Conservation (phyloP, 1,140 invertebrate genomes). For the Melitaea cinxia region DNA sequence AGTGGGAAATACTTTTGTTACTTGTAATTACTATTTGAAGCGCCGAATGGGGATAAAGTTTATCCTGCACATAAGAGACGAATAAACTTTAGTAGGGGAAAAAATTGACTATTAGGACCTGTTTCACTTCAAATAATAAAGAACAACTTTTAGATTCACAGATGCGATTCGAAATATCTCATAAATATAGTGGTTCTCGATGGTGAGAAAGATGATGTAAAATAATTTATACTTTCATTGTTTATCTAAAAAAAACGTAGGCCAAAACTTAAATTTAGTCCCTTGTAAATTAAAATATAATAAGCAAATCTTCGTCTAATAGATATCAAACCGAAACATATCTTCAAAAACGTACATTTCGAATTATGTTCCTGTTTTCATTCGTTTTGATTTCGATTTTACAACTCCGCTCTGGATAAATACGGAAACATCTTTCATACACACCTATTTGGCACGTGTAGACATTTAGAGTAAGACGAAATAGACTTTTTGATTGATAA, state of each 20-base stretch:
- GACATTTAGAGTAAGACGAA: neutral
- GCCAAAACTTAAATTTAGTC: conserved; percentile 10
- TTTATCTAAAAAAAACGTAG: neutral
- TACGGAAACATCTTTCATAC: neutral
- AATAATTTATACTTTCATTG: too few species aligned
- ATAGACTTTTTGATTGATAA: neutral
- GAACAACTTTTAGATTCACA: too few species aligned
- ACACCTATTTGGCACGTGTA: conserved; percentile 2
- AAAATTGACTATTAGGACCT: too few species aligned
- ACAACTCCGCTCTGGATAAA: conserved; percentile 19
- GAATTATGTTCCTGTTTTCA: conserved; percentile 16
- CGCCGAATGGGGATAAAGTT: conserved; percentile 45
- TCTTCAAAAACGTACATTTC: too few species aligned
- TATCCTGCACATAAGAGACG: conserved; percentile 42
- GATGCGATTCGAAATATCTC: too few species aligned
- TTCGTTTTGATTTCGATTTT: conserved; percentile 11
- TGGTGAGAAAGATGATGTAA: too few species aligned
- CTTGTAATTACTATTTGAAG: conserved; percentile 36
- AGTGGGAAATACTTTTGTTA: neutral
- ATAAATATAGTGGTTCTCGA: too few species aligned
- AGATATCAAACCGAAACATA: conserved; percentile 15
- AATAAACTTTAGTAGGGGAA: too few species aligned
- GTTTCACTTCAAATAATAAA: too few species aligned
- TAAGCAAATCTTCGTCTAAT: neutral
- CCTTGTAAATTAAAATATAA: conserved; percentile 25